Conservation (phyloP, 2,113 vertebrate species). For the western clawed frog (Xenopus tropicalis) region UCB_Xtro_10.0 CM004449.2:132594501-132595000, state of each 20-base stretch:
- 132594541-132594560: not conserved
- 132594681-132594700: slow-evolving; percentile 35
- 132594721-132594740: slow-evolving; percentile 35
- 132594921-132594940: too few species aligned
- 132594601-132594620: slow-evolving; percentile 16
- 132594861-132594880: too few species aligned
- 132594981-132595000: too few species aligned
- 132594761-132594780: slow-evolving; percentile 32
- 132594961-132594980: too few species aligned
- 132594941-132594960: too few species aligned
- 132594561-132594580: slow-evolving; percentile 15
- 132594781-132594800: slow-evolving; percentile 45
- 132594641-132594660: slow-evolving; percentile 37
- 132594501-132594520: slow-evolving; percentile 49
- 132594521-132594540: slow-evolving; percentile 37
- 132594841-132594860: too few species aligned
- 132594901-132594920: too few species aligned
- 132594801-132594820: too few species aligned
- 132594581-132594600: slow-evolving; percentile 23
- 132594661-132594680: slow-evolving; percentile 42
- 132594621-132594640: slow-evolving; percentile 27
- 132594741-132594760: slow-evolving; percentile 37
- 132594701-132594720: slow-evolving; percentile 37
- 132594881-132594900: too few species aligned
- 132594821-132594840: too few species aligned